phyloP scores from a whole-genome alignment of 37 sponge, comb jelly and placozoan genomes.

The Mnemiopsis leidyi region DNA sequence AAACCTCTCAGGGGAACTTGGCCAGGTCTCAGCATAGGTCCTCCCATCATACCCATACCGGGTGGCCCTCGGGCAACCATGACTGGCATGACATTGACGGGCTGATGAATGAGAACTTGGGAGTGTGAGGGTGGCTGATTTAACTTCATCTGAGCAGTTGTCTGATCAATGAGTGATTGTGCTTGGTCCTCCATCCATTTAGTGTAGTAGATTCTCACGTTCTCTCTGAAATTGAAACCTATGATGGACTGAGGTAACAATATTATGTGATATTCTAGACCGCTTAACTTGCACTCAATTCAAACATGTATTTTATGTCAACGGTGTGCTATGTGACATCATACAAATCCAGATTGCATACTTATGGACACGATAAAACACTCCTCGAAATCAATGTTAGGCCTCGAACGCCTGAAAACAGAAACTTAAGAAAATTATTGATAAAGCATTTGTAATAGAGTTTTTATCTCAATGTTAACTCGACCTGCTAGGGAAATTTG shows the following conservation, averaged over 20 bases:
- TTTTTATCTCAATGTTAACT: too few species aligned
- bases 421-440: neutral
- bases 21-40: slow-evolving; percentile 35
- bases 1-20: slow-evolving; percentile 38
- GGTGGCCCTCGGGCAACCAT: slow-evolving; percentile 57
- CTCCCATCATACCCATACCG: slow-evolving; percentile 54
- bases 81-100: slow-evolving; percentile 37
- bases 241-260: too few species aligned
- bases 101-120: neutral
- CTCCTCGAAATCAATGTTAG: neutral
- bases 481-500: too few species aligned
- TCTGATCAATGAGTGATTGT: slow-evolving; percentile 83
- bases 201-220: slow-evolving; percentile 90
- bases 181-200: slow-evolving; percentile 96
- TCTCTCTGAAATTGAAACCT: slow-evolving; percentile 70
- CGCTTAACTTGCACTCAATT: neutral
- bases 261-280: too few species aligned
- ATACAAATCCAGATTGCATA: neutral
- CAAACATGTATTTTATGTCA: neutral
- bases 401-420: neutral
- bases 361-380: neutral
- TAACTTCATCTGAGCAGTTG: slow-evolving; percentile 67
- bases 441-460: neutral
- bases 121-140: neutral
- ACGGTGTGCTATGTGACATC: neutral